Conservation (phyloP, 1,140 invertebrate species). For the Drosophila nasuta region DNA sequence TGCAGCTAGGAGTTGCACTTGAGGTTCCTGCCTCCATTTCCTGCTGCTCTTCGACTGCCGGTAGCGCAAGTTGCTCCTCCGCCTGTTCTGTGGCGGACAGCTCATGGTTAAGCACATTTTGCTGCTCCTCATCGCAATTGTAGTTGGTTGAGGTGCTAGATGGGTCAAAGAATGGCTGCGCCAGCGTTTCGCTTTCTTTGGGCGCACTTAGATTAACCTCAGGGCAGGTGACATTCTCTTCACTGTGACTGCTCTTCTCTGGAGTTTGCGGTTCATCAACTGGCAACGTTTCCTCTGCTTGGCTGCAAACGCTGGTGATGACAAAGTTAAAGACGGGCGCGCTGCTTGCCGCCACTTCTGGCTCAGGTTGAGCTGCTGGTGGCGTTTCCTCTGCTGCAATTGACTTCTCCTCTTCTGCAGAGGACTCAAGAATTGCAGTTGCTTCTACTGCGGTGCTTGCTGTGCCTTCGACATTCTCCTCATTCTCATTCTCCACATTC, state of each 20-base stretch:
- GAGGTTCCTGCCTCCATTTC: conserved; percentile 11
- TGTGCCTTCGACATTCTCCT: neutral
- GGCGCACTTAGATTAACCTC: conserved; percentile 38
- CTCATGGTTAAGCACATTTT: conserved; percentile 77
- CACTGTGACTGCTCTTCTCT: neutral
- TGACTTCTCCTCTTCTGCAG: neutral
- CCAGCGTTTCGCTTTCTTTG: conserved; percentile 57
- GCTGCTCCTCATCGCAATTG: conserved; percentile 70
- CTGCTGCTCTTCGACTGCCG: conserved; percentile 7
- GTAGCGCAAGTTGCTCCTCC: neutral
- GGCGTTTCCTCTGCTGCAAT: neutral
- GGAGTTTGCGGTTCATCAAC: neutral
- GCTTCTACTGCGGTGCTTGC: neutral
- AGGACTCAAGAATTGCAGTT: neutral
- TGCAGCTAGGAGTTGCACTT: conserved; percentile 7
- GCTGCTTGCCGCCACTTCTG: neutral
- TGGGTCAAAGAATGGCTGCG: conserved; percentile 35
- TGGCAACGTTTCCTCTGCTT: conserved; percentile 18
- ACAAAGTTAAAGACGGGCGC: conserved; percentile 49
- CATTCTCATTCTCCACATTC: neutral
- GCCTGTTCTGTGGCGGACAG: conserved; percentile 41
- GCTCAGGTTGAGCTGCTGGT: neutral
- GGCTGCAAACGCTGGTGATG: conserved; percentile 69
- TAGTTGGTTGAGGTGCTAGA: neutral
- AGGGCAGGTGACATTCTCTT: conserved; percentile 8